Evolutionary conservation across 2,113 vertebrate species (phyloP).

Genomic region (Ploceus nigricollis): DNA sequence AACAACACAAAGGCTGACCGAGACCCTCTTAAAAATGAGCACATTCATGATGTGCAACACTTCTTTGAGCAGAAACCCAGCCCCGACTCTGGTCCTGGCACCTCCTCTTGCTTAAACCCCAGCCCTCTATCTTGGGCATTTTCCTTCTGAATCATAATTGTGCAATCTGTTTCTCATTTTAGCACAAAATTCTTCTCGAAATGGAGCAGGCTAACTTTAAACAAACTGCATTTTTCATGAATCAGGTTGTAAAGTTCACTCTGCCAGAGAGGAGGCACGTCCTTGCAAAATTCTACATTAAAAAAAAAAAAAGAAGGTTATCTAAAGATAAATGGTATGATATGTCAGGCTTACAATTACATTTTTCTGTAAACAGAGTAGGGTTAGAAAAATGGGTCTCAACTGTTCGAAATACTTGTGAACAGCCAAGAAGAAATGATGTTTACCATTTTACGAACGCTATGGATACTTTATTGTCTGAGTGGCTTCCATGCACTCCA

Average conservation of each 20-base stretch:
- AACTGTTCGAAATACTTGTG: constrained; percentile 56
- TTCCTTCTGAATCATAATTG: constrained; percentile 68
- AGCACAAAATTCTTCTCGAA: constrained; percentile 68
- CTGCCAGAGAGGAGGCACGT: constrained; percentile 25
- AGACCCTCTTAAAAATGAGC: constrained; percentile 44
- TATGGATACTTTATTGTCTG: constrained; percentile 65
- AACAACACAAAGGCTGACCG: constrained; percentile 49
- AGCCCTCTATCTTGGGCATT: constrained; percentile 64
- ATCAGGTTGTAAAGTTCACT: constrained; percentile 66
- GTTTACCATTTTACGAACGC: constrained; percentile 61
- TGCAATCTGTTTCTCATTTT: constrained; percentile 73
- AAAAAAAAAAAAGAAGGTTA: not conserved
- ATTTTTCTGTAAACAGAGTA: constrained; percentile 50
- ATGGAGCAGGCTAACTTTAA: constrained; percentile 70
- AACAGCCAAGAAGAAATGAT: constrained; percentile 63
- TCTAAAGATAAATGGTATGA: not conserved
- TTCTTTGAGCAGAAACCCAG: constrained; percentile 43
- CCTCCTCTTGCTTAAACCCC: constrained; percentile 42
- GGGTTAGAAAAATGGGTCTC: constrained; percentile 39
- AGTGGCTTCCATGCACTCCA: constrained; percentile 62
- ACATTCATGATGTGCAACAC: not conserved
- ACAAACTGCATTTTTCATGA: constrained; percentile 65
- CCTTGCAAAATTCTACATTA: constrained; percentile 42
- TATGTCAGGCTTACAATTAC: constrained; percentile 31
- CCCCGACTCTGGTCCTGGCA: not conserved